Conservation (phyloP, 2,113 vertebrate genomes). For the Spilogale gracilis region DNA sequence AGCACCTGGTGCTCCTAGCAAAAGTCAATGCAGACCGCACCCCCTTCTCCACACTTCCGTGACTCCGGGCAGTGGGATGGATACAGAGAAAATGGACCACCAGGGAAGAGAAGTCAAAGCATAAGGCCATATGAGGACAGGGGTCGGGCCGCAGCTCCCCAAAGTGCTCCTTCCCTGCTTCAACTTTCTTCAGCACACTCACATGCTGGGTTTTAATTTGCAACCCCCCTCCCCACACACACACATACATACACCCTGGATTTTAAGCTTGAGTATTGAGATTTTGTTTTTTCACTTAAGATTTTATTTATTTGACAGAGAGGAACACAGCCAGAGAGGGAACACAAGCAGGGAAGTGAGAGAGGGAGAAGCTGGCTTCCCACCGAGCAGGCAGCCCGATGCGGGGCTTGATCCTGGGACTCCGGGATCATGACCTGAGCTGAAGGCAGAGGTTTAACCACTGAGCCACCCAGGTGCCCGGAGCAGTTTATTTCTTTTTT, state of each 20-base stretch:
- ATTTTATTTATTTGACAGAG: too few relatives aligned
- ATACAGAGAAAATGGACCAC: neutral
- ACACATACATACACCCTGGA: neutral
- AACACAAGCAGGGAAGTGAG: too few relatives aligned
- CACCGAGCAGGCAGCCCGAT: too few relatives aligned
- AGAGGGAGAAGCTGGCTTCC: too few relatives aligned
- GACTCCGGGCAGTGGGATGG: neutral
- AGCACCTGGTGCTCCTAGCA: neutral
- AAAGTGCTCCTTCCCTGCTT: neutral
- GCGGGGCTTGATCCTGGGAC: too few relatives aligned
- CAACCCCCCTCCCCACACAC: too few relatives aligned
- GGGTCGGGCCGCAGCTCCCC: neutral
- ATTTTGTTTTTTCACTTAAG: neutral
- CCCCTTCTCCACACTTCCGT: too few relatives aligned
- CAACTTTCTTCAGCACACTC: neutral
- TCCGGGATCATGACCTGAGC: too few relatives aligned
- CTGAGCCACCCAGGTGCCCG: too few relatives aligned
- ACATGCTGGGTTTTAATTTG: neutral
- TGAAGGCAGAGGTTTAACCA: too few relatives aligned
- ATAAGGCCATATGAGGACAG: accelerated
- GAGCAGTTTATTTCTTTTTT: neutral
- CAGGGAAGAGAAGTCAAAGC: neutral
- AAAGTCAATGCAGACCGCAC: neutral
- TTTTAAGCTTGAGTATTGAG: neutral
- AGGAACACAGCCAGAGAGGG: too few relatives aligned